These are phyloP conservation scores for Acanthococcus lagerstroemiae DNA, from an alignment of 2,888 invertebrate species.

Conservation along the genomic window DNA sequence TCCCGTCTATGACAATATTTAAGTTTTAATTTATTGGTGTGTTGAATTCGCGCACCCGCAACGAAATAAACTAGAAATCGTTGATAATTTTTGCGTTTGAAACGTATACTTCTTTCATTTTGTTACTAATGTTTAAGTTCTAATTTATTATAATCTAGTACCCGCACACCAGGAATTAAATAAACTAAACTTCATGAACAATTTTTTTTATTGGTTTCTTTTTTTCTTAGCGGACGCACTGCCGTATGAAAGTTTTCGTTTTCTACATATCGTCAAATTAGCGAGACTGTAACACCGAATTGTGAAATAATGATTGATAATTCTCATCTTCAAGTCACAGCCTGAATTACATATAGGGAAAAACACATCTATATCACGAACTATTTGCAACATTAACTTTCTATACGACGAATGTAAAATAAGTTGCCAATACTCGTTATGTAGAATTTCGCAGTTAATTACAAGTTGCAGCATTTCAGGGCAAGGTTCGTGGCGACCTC, in stretches of 20 bases:
- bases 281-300: neutral
- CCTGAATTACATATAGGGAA: neutral
- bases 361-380: neutral
- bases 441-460: neutral
- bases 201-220: neutral
- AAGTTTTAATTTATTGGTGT: too few relatives aligned
- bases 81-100: too few relatives aligned
- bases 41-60: too few relatives aligned
- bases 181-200: too few relatives aligned
- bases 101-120: too few relatives aligned
- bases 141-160: too few relatives aligned
- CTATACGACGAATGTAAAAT: neutral
- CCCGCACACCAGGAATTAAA: too few relatives aligned
- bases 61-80: too few relatives aligned
- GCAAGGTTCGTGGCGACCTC: neutral
- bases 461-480: neutral
- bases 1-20: too few relatives aligned
- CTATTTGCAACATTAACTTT: neutral
- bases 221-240: neutral
- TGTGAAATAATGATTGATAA: neutral
- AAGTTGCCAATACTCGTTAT: neutral
- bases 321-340: neutral
- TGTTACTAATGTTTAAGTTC: too few relatives aligned
- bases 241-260: neutral
- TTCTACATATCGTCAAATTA: neutral